Conservation (phyloP, 1,140 invertebrate species). For the Leguminivora glycinivorella region DNA sequence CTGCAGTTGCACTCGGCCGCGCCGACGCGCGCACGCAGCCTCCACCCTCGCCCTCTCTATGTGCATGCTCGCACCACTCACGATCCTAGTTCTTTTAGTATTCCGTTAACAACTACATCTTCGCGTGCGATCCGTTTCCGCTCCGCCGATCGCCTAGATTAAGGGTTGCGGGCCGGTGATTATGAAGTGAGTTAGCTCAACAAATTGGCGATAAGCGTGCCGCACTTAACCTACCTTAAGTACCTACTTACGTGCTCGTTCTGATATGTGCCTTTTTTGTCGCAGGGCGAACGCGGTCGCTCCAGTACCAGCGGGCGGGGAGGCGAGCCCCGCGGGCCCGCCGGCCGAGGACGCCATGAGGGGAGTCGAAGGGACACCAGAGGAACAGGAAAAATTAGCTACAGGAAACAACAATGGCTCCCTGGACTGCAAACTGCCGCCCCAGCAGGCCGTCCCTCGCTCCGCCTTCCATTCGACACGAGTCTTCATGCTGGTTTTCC, state of each 20-base stretch:
- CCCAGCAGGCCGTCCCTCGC: constrained; percentile 43
- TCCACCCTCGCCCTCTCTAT: constrained; percentile 45
- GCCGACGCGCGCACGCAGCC: constrained; percentile 71
- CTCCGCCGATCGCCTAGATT: constrained; percentile 40
- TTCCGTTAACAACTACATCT: constrained; percentile 48
- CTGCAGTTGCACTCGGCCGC: constrained; percentile 66
- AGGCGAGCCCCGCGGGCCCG: constrained; percentile 60
- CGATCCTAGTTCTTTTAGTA: constrained; percentile 44
- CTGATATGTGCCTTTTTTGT: constrained; percentile 46
- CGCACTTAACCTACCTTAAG: constrained; percentile 11
- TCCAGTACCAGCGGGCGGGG: constrained; percentile 57
- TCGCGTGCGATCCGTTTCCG: constrained; percentile 52
- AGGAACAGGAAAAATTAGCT: constrained; percentile 72
- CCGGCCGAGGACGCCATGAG: constrained; percentile 68
- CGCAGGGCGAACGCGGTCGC: constrained; percentile 61
- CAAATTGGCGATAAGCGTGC: constrained; percentile 2
- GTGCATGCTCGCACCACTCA: constrained; percentile 42
- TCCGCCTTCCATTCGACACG: constrained; percentile 90
- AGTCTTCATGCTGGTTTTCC: constrained; percentile 92
- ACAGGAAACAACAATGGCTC: constrained; percentile 75
- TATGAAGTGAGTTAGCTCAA: constrained; percentile 63
- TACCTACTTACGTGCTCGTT: neutral
- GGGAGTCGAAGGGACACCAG: constrained; percentile 71
- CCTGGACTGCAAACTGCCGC: constrained; percentile 65
- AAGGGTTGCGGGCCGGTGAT: constrained; percentile 43